These are phyloP conservation scores for Drusus annulatus DNA, from an alignment of 1,140 invertebrate species.

Conservation along the genomic window DNA sequence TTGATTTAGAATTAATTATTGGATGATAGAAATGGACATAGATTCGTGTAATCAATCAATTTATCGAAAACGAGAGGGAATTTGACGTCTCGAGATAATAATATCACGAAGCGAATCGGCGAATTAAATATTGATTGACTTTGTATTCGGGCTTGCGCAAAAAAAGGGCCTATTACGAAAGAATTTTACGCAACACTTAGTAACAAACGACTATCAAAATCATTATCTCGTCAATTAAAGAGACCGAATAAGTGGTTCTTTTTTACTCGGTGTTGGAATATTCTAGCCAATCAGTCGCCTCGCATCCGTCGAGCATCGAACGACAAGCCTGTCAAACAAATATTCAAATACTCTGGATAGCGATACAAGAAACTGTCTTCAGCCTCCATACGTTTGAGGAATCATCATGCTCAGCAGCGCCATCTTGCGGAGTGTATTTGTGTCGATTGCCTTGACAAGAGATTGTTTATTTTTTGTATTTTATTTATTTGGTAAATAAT, in stretches of 20 bases:
- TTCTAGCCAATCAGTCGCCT: constrained; percentile 14
- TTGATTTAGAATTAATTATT: too few species aligned
- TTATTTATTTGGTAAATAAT: too few species aligned
- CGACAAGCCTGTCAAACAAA: background rate
- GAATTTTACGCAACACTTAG: background rate
- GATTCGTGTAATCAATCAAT: background rate
- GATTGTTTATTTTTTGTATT: too few species aligned
- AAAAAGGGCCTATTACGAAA: constrained; percentile 16
- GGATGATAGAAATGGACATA: background rate
- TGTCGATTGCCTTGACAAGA: too few species aligned
- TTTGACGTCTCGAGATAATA: background rate
- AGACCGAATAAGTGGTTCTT: background rate
- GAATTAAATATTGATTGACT: constrained; percentile 46
- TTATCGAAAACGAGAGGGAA: background rate
- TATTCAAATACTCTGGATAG: too few species aligned
- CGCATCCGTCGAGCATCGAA: constrained; percentile 13
- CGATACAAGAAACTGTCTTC: too few species aligned
- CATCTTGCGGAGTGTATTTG: too few species aligned
- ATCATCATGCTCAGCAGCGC: too few species aligned
- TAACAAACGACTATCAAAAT: background rate
- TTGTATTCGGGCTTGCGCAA: constrained; percentile 22
- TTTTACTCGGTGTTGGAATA: background rate
- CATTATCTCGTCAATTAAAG: too few species aligned
- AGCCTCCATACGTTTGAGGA: too few species aligned
- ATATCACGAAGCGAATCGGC: background rate